Evolutionary conservation across 2,797 vertebrate genomes (phyloP).

Genomic region (Iguana delicatissima): DNA sequence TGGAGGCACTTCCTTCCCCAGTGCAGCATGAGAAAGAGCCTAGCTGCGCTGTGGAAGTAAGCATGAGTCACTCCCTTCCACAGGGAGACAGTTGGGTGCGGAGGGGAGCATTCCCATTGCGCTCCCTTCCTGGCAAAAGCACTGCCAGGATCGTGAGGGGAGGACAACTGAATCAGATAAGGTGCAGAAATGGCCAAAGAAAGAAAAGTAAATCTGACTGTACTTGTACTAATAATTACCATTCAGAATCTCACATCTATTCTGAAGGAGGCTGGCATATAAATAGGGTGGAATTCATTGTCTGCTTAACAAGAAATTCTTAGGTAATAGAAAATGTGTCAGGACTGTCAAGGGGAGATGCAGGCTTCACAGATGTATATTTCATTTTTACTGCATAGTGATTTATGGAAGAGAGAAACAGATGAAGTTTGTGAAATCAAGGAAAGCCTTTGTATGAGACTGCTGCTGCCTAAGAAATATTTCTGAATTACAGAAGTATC

Average conservation of each 20-base stretch:
- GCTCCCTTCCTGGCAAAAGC: too few relatives aligned
- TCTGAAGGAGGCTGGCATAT: neutral
- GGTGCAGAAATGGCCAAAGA: neutral
- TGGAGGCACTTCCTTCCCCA: too few relatives aligned
- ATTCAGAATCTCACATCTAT: neutral
- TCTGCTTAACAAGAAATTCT: neutral
- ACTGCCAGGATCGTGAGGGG: too few relatives aligned
- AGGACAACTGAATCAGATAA: too few relatives aligned
- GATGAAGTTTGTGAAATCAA: neutral
- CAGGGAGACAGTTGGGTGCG: too few relatives aligned
- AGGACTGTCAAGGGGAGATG: conserved; percentile 1
- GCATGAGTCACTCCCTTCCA: too few relatives aligned
- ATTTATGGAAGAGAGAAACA: neutral
- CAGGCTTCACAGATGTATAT: neutral
- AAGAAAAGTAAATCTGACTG: conserved; percentile 3
- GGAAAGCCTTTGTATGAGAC: neutral
- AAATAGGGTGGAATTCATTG: neutral
- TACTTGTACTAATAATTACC: neutral
- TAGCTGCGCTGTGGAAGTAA: too few relatives aligned
- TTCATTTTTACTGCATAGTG: neutral
- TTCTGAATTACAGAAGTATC: conserved; percentile 6
- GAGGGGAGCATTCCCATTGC: too few relatives aligned
- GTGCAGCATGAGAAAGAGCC: too few relatives aligned
- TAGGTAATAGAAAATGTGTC: conserved; percentile 10
- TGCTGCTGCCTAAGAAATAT: neutral